Conservation (phyloP, 2,797 vertebrate genomes). For the Acestrorhynchus altus region DNA sequence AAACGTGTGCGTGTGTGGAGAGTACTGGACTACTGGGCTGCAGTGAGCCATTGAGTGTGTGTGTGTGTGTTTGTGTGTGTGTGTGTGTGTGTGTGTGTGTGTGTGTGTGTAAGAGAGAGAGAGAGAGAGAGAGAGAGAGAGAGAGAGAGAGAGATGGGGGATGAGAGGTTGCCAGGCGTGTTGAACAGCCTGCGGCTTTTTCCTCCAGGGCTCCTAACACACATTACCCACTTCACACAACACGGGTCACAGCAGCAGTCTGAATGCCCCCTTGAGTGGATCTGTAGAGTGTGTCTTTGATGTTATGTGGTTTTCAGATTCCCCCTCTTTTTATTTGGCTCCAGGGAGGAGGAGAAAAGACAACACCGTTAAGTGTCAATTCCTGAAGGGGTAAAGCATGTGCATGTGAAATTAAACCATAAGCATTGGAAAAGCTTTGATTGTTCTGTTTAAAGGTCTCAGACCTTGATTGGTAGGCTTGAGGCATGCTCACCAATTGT, state of each 20-base stretch:
- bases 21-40: slow-evolving; percentile 67
- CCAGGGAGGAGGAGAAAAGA: slow-evolving; percentile 50
- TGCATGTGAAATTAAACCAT: slow-evolving; percentile 9
- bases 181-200: slow-evolving; percentile 61
- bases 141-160: slow-evolving; percentile 12
- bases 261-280: slow-evolving; percentile 51
- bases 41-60: slow-evolving; percentile 33
- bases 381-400: slow-evolving; percentile 40
- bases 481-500: too few species aligned
- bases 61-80: not conserved
- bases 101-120: slow-evolving; percentile 2
- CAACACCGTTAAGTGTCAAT: slow-evolving; percentile 47
- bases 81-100: slow-evolving; percentile 71
- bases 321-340: slow-evolving; percentile 53
- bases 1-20: slow-evolving; percentile 76
- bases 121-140: slow-evolving; percentile 32
- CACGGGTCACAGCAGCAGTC: slow-evolving; percentile 42
- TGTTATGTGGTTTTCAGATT: slow-evolving; percentile 41
- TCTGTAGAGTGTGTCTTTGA: slow-evolving; percentile 49
- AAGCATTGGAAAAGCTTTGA: too few species aligned
- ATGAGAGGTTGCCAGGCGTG: slow-evolving; percentile 42
- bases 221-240: slow-evolving; percentile 61
- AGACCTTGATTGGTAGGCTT: too few species aligned
- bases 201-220: slow-evolving; percentile 57
- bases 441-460: too few species aligned